These are phyloP conservation scores for Coenonympha arcania DNA, from an alignment of 2,888 invertebrate species.

Conservation along the genomic window DNA sequence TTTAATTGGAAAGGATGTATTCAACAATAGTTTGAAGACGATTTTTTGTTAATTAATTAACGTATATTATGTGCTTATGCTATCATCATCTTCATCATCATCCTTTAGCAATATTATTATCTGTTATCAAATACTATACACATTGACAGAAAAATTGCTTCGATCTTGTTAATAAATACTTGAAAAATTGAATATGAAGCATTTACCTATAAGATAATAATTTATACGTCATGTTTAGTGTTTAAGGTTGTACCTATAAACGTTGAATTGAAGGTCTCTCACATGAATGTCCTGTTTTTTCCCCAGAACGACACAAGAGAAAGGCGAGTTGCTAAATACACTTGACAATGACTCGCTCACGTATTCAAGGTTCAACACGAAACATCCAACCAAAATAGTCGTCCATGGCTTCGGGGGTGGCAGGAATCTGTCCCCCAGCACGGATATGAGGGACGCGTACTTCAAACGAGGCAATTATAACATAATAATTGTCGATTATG, in stretches of 20 bases:
- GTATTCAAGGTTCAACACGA: conserved; percentile 83
- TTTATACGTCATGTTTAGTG: no score
- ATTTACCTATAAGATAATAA: no score
- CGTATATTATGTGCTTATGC: no score
- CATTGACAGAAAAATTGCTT: no score
- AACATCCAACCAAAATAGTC: conserved; percentile 87
- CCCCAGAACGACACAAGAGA: conserved; percentile 80
- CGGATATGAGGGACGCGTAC: conserved; percentile 87
- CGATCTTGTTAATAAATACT: no score
- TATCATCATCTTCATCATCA: no score
- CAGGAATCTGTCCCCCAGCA: conserved; percentile 85
- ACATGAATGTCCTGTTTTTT: conserved; percentile 7
- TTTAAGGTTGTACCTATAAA: neutral
- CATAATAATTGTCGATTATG: conserved; percentile 90
- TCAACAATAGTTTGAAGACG: no score
- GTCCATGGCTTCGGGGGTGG: conserved; percentile 95
- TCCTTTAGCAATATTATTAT: no score
- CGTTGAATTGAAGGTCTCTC: conserved; percentile 9
- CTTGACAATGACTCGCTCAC: conserved; percentile 80
- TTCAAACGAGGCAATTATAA: conserved; percentile 87
- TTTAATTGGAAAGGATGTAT: no score
- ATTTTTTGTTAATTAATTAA: no score
- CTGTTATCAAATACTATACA: no score
- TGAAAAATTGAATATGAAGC: no score
- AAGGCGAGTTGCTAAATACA: conserved; percentile 82